These are phyloP conservation scores for Nerophis ophidion DNA, from an alignment of 2,113 vertebrate genomes.

Conservation along the genomic window DNA sequence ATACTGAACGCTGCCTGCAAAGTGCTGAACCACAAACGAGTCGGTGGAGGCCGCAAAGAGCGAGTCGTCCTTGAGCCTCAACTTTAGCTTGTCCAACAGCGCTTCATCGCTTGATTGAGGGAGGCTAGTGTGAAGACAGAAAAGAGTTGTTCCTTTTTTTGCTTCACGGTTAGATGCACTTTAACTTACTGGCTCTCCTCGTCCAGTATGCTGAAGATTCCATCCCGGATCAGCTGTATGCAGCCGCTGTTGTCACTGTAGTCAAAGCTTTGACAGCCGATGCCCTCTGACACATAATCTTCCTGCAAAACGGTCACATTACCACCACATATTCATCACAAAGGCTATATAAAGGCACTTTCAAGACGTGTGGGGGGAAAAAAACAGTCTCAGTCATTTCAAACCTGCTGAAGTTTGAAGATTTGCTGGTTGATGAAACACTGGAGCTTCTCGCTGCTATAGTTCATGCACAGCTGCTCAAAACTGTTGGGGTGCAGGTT, in stretches of 20 bases:
- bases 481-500: constrained; percentile 89
- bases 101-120: constrained; percentile 81
- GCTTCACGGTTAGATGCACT: neutral
- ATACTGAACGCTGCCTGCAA: constrained; percentile 88
- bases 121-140: constrained; percentile 66
- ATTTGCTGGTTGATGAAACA: constrained; percentile 89
- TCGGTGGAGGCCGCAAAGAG: constrained; percentile 80
- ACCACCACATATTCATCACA: neutral
- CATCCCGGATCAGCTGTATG: constrained; percentile 85
- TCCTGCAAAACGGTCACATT: constrained; percentile 67
- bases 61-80: constrained; percentile 80
- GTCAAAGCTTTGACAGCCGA: constrained; percentile 84
- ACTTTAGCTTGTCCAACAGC: constrained; percentile 85
- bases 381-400: neutral
- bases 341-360: neutral
- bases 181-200: constrained; percentile 81
- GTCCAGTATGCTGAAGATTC: constrained; percentile 86
- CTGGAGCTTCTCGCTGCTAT: constrained; percentile 87
- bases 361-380: too few species aligned
- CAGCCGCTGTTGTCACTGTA: constrained; percentile 86
- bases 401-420: constrained; percentile 86
- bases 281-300: constrained; percentile 85
- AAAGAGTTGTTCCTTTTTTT: neutral
- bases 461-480: constrained; percentile 96
- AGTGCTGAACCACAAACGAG: constrained; percentile 86